Evolutionary conservation across 2,797 vertebrate genomes (phyloP), one percentile per base, ranked within the genome.

Genomic region (Rhinogobio ventralis): DNA sequence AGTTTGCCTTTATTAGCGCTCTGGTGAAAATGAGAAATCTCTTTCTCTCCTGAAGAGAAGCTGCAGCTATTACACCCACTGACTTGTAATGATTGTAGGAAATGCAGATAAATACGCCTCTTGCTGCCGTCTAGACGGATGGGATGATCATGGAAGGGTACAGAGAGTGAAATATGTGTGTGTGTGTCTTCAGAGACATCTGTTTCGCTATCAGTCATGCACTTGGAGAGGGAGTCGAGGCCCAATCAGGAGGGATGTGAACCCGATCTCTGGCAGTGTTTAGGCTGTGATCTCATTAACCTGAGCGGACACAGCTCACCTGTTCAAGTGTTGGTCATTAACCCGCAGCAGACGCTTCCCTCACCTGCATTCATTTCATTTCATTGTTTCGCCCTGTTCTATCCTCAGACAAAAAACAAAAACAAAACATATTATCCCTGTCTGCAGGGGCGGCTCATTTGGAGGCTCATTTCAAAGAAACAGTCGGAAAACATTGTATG

Each of bases 241-340:
- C 74, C 51, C 42, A 55, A 73, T 85, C 80, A 45, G 68, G 53
- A 86, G 82, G 76, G 84, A 88, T 3, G 17, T 46, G 86, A 91
- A 84, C 88, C 55, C 87, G 82, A 80, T 57, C 85, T 88, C 57
- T 64, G 78, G 86, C 81, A 66, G n/a, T 82, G 82, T 73, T 71
- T 39, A 79, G 86, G 25, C 49, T 76, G 49, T 90, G 87, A 90
- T 91, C 90, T 90, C 87, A 91, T 93, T 90, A 92, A 91, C 87
- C 88, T 57, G 81, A 81, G 81, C 46, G 88, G 62, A 81, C 80
- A 85, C 55, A 7, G 86, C 85, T 86, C 60, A 86, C 82, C 19
- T 88, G 77, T 77, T 87, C 57, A 45, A 68, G 79, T 88, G 90
- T 88, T 88, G 76, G 87, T 83, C 81, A 89, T 91, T 85, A 87